phyloP scores from a whole-genome alignment of 2,113 vertebrate genomes.

The Phyllostomus discolor region DNA sequence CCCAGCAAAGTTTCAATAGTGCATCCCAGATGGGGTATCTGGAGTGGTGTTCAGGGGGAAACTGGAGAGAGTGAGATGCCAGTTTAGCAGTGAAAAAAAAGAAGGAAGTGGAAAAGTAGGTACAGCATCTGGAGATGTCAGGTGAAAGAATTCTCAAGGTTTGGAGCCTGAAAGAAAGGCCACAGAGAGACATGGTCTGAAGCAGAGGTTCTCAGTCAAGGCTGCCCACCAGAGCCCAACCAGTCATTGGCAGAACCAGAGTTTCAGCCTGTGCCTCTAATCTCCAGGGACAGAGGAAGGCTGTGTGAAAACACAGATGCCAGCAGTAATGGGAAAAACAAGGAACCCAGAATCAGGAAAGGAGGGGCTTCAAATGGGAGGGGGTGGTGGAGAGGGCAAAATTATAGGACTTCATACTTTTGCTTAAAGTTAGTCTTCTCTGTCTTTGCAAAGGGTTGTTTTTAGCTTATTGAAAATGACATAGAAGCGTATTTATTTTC shows the following conservation, averaged over 20 bases:
- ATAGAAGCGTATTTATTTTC: background rate
- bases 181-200: background rate
- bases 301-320: background rate
- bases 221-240: background rate
- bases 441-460: background rate
- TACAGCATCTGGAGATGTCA: background rate
- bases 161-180: background rate
- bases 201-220: too few species aligned
- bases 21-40: background rate
- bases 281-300: background rate
- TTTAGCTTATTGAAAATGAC: background rate
- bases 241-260: background rate
- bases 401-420: background rate
- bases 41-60: background rate
- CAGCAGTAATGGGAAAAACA: background rate
- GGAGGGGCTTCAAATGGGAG: background rate
- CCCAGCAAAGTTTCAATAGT: background rate
- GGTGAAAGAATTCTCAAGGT: background rate
- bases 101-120: background rate
- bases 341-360: background rate
- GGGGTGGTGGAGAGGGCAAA: background rate
- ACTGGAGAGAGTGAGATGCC: background rate
- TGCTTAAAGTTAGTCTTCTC: background rate
- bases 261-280: background rate
- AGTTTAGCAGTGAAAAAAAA: background rate